Percentiles rank a stretch among this genome's conserved stretches.
Evolutionary conservation across 2,797 vertebrate genomes (phyloP).

Genomic region (Sebastes iracundus): DNA sequence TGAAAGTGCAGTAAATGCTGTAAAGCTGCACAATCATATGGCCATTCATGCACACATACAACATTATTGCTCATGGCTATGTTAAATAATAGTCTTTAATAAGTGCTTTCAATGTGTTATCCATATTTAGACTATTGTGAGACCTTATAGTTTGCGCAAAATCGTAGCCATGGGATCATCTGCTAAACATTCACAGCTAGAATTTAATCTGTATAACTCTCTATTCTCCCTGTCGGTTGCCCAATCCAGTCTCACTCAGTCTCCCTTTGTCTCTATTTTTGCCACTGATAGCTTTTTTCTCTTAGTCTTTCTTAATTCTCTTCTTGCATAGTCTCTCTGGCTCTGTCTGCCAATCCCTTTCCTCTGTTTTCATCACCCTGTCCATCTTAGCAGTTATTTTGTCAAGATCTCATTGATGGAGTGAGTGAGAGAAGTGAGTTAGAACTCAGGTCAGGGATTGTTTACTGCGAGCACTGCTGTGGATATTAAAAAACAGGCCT

Average conservation of each 20-base stretch:
- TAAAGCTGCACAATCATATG: background rate
- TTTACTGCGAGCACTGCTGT: background rate
- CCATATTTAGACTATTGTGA: background rate
- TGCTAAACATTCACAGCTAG: background rate
- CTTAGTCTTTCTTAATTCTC: background rate
- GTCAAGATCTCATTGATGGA: slow-evolving; percentile 4
- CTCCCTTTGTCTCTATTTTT: background rate
- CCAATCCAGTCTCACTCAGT: background rate
- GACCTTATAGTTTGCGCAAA: background rate
- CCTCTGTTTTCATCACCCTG: slow-evolving; percentile 3
- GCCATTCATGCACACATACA: background rate
- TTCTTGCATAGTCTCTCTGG: background rate
- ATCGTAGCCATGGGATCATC: background rate
- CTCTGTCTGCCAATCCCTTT: background rate
- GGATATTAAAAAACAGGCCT: slow-evolving; percentile 10
- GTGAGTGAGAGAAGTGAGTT: background rate
- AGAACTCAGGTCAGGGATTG: slow-evolving; percentile 14
- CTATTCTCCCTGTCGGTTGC: background rate
- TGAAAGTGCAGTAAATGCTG: background rate
- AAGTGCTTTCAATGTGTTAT: background rate
- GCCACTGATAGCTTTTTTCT: slow-evolving; percentile 14
- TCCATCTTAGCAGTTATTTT: slow-evolving; percentile 25
- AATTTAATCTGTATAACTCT: background rate
- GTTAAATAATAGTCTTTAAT: background rate
- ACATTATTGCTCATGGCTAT: background rate